Evolutionary conservation across 1,140 invertebrate genomes (phyloP).

Genomic region (Megathymus violae): DNA sequence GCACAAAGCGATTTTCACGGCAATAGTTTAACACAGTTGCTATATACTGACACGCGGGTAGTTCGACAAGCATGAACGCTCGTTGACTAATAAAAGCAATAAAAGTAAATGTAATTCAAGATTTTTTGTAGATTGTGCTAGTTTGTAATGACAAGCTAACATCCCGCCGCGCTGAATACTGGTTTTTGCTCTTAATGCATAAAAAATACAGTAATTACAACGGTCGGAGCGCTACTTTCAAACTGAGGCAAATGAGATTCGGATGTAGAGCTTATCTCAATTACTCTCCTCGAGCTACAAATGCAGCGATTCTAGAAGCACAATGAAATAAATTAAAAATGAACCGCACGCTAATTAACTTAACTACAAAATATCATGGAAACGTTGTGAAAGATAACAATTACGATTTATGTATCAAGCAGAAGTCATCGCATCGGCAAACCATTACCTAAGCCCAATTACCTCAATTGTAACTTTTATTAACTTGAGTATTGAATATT

Average conservation of each 20-base stretch:
- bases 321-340: constrained; percentile 1
- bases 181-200: not conserved
- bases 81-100: too few species aligned
- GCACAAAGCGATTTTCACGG: too few species aligned
- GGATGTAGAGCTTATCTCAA: constrained; percentile 28
- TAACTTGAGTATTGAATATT: too few species aligned
- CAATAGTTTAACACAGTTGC: too few species aligned
- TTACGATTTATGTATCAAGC: too few species aligned
- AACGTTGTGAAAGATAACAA: not conserved
- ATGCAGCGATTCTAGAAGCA: not conserved
- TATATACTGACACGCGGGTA: too few species aligned
- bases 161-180: not conserved
- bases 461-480: too few species aligned
- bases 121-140: not conserved
- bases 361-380: not conserved
- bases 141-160: not conserved
- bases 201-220: constrained; percentile 21
- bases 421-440: too few species aligned
- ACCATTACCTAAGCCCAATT: too few species aligned
- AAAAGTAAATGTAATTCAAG: not conserved
- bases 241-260: constrained; percentile 24
- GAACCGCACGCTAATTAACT: not conserved
- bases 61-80: too few species aligned
- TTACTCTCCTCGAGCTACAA: constrained; percentile 17
- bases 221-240: constrained; percentile 6